These are phyloP conservation scores for Campoplex nolae DNA, from an alignment of 2,888 invertebrate genomes.

Conservation along the genomic window DNA sequence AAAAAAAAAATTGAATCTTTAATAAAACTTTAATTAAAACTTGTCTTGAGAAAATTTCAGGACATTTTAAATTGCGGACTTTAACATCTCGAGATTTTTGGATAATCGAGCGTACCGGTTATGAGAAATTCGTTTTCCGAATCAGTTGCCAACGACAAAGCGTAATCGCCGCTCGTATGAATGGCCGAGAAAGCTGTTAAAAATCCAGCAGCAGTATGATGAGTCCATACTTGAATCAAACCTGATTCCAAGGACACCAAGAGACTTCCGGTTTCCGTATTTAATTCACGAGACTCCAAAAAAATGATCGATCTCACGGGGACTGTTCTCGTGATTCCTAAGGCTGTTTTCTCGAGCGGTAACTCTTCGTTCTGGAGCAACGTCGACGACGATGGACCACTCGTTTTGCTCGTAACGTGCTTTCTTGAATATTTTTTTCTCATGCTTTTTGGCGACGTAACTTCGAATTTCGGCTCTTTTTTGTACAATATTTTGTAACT, in stretches of 20 bases:
- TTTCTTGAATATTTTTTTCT: constrained; percentile 33
- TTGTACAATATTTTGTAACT: constrained; percentile 69
- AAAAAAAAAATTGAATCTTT: too few relatives aligned
- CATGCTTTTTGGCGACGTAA: neutral
- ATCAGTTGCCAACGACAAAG: constrained; percentile 90
- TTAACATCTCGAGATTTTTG: neutral
- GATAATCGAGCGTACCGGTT: constrained; percentile 85
- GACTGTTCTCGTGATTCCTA: constrained; percentile 83
- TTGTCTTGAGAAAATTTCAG: neutral
- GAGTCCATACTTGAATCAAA: constrained; percentile 92
- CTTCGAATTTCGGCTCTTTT: constrained; percentile 61
- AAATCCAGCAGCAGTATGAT: constrained; percentile 90
- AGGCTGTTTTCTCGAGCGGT: constrained; percentile 66
- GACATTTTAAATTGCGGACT: neutral
- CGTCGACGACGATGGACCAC: constrained; percentile 24
- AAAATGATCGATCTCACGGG: constrained; percentile 90
- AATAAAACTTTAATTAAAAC: too few relatives aligned
- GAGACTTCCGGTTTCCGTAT: constrained; percentile 87
- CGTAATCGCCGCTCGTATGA: constrained; percentile 89
- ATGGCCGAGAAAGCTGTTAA: constrained; percentile 89
- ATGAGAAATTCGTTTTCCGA: constrained; percentile 89
- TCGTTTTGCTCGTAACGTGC: constrained; percentile 9
- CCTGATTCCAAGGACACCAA: constrained; percentile 91
- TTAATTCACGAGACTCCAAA: constrained; percentile 87
- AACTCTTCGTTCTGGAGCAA: constrained; percentile 36